Percentiles rank a stretch among this genome's conserved stretches.
These are phyloP conservation scores for Acanthurus tractus DNA, from an alignment of 2,797 vertebrate species.

Conservation along the genomic window DNA sequence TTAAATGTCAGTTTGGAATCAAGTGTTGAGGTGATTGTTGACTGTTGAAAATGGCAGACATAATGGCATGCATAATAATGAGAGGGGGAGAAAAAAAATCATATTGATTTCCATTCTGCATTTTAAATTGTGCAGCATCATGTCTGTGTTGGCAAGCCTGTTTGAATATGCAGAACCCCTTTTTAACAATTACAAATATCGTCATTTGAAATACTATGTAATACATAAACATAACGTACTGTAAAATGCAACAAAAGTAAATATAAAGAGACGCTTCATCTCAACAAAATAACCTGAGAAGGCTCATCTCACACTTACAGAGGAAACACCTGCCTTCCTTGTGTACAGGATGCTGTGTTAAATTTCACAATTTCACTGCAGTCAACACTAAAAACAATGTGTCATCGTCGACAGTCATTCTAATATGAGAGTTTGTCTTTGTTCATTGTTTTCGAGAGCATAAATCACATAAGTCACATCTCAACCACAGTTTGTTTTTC, in stretches of 20 bases:
- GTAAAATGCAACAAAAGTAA: constrained; percentile 5
- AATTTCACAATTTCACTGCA: background rate
- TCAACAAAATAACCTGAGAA: background rate
- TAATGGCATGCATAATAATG: constrained; percentile 63
- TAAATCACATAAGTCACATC: background rate
- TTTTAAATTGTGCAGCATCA: constrained; percentile 11
- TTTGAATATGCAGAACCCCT: background rate
- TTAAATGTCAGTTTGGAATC: constrained; percentile 72
- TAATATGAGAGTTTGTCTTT: constrained; percentile 22
- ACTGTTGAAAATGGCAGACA: constrained; percentile 70
- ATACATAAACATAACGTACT: background rate
- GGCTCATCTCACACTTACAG: background rate
- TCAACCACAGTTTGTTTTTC: constrained; percentile 12
- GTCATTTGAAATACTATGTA: background rate
- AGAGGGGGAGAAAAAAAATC: constrained; percentile 14
- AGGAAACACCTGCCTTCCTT: background rate
- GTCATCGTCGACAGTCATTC: constrained; percentile 19
- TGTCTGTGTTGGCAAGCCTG: constrained; percentile 17
- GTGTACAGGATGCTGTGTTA: background rate
- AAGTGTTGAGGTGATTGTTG: constrained; percentile 67
- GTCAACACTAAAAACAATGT: constrained; percentile 3
- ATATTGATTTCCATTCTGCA: constrained; percentile 42
- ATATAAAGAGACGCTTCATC: background rate
- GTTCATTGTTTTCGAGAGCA: constrained; percentile 9
- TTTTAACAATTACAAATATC: background rate